A percentile compares a stretch with the other conserved stretches of the same genome.
Conservation (phyloP, 2,888 invertebrate genomes). For the Ferrisia virgata region DNA sequence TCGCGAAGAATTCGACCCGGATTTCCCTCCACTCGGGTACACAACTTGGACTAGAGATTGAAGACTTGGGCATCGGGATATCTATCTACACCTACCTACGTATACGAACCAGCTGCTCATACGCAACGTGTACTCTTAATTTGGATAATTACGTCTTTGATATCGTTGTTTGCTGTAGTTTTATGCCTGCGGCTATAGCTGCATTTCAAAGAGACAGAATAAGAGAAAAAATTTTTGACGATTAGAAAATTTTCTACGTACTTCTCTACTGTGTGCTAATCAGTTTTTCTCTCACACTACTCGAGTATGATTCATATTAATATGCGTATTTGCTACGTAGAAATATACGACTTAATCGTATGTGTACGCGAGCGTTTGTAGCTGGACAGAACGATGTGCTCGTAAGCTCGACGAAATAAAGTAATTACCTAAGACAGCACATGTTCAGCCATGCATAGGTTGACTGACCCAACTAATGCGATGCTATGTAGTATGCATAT, state of each 20-base stretch:
- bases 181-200: no score
- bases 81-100: no score
- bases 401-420: slow-evolving; percentile 4
- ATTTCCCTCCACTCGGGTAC: background rate
- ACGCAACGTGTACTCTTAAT: no score
- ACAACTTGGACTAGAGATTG: background rate
- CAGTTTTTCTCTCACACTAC: no score
- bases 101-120: no score
- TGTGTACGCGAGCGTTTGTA: background rate
- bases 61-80: no score
- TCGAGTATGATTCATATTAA: no score
- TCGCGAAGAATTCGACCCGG: background rate
- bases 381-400: background rate
- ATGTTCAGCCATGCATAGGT: background rate
- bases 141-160: no score
- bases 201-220: no score
- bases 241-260: background rate
- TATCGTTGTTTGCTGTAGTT: no score
- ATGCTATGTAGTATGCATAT: background rate
- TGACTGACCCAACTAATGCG: slow-evolving; percentile 8
- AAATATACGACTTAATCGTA: no score
- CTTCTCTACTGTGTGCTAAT: background rate
- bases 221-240: background rate
- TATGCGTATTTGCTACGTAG: no score
- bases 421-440: background rate